Evolutionary conservation across 2,888 invertebrate genomes (phyloP).

Genomic region (Strigamia maritima): DNA sequence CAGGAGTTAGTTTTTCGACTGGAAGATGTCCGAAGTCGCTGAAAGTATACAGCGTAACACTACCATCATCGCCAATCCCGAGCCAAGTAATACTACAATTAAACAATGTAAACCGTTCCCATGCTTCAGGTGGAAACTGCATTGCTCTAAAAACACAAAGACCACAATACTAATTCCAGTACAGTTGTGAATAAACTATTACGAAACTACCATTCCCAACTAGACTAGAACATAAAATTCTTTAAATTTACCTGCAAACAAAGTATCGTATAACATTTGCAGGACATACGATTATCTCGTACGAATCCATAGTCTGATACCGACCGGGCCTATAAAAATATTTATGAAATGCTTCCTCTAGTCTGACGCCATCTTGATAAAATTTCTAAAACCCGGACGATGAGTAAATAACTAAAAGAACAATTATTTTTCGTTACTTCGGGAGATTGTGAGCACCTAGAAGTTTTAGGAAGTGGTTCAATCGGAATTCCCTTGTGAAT

Average conservation of each 20-base stretch:
- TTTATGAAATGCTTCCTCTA: slow-evolving; percentile 91
- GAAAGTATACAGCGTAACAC: too few relatives aligned
- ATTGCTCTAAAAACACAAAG: slow-evolving; percentile 68
- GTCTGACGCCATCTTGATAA: slow-evolving; percentile 85
- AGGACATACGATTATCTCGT: slow-evolving; percentile 91
- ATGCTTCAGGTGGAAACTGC: slow-evolving; percentile 95
- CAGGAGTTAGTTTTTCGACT: too few relatives aligned
- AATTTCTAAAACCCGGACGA: slow-evolving; percentile 66
- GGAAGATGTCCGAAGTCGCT: too few relatives aligned
- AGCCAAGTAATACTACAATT: slow-evolving; percentile 71
- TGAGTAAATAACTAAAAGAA: background rate
- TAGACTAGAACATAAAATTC: background rate
- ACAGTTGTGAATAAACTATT: too few relatives aligned
- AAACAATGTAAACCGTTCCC: slow-evolving; percentile 86
- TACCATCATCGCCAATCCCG: too few relatives aligned
- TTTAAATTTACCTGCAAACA: slow-evolving; percentile 71
- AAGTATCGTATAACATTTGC: slow-evolving; percentile 96
- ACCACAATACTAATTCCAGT: background rate
- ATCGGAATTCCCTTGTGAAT: slow-evolving; percentile 92
- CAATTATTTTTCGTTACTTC: background rate
- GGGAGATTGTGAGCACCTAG: background rate
- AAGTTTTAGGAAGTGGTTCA: slow-evolving; percentile 83
- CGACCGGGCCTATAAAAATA: slow-evolving; percentile 87
- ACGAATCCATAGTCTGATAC: slow-evolving; percentile 73
- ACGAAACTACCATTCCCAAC: background rate